Evolutionary conservation across 2,888 invertebrate genomes (phyloP).

Genomic region (Reticulitermes lucifugus): DNA sequence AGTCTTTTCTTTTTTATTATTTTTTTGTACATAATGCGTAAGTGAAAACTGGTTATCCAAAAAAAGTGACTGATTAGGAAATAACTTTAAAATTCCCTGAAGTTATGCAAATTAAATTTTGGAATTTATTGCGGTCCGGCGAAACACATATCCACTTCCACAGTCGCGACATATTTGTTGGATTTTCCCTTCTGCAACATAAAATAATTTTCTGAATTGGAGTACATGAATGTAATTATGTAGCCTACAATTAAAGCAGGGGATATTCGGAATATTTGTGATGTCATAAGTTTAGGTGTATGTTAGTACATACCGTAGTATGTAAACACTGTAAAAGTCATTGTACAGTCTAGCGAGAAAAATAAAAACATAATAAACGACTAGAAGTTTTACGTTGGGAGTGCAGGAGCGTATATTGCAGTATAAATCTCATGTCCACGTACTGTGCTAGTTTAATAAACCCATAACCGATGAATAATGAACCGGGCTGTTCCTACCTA

Average conservation of each 20-base stretch:
- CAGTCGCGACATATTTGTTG: no score
- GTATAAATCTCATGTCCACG: constrained; percentile 18
- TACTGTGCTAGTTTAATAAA: constrained; percentile 23
- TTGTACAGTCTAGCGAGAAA: constrained; percentile 6
- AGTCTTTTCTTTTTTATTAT: no score
- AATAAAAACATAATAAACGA: constrained; percentile 26
- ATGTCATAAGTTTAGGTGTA: background rate
- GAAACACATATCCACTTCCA: no score
- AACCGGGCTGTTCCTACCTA: background rate
- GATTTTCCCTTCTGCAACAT: no score
- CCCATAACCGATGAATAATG: constrained; percentile 28
- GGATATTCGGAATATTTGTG: background rate
- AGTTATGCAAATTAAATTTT: no score
- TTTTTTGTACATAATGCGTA: no score
- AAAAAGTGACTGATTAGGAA: no score
- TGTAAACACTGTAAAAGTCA: constrained; percentile 23
- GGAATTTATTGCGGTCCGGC: no score
- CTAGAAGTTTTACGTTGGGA: constrained; percentile 1
- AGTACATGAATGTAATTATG: background rate
- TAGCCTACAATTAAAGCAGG: background rate
- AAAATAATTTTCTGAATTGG: background rate
- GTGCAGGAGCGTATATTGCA: constrained; percentile 13
- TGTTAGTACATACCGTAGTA: background rate
- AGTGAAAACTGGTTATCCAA: no score
- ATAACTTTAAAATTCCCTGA: no score